Conservation (phyloP, 2,113 vertebrate species). For the Salminus brasiliensis region DNA sequence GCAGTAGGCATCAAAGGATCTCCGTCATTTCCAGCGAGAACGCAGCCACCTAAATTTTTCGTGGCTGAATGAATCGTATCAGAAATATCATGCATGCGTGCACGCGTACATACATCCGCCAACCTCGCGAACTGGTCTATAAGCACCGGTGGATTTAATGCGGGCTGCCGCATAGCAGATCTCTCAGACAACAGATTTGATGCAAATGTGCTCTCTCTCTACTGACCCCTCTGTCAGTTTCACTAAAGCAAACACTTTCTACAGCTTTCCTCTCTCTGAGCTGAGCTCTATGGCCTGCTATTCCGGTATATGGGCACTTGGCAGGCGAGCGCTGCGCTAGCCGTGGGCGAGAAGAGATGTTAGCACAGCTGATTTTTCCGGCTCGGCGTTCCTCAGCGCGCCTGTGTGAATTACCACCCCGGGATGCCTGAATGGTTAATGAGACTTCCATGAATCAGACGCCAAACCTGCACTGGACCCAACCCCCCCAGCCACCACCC, state of each 20-base stretch:
- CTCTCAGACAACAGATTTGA: constrained; percentile 49
- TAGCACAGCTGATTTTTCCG: constrained; percentile 59
- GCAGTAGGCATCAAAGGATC: background rate
- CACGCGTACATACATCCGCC: background rate
- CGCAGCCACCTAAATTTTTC: constrained; percentile 5
- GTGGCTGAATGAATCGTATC: background rate
- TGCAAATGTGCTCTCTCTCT: constrained; percentile 54
- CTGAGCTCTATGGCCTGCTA: constrained; percentile 52
- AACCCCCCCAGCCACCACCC: background rate
- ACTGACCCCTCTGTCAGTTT: constrained; percentile 52
- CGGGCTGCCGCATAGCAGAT: constrained; percentile 18
- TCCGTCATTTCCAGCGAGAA: background rate
- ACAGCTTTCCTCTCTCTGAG: constrained; percentile 40
- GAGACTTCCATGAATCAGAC: constrained; percentile 55
- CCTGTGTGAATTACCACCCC: constrained; percentile 66
- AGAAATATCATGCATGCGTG: no score
- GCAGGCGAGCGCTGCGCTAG: constrained; percentile 39
- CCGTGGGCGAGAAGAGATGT: constrained; percentile 54
- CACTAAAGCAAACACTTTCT: constrained; percentile 47
- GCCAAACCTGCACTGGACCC: constrained; percentile 44
- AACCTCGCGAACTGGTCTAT: constrained; percentile 10
- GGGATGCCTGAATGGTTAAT: constrained; percentile 52
- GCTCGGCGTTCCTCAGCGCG: constrained; percentile 61
- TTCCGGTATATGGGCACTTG: constrained; percentile 54
- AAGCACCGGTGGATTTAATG: constrained; percentile 41